A percentile compares a stretch with the other conserved stretches of the same genome.
phyloP scores from a whole-genome alignment of 2,888 invertebrate species.

The Perizoma affinitatum region DNA sequence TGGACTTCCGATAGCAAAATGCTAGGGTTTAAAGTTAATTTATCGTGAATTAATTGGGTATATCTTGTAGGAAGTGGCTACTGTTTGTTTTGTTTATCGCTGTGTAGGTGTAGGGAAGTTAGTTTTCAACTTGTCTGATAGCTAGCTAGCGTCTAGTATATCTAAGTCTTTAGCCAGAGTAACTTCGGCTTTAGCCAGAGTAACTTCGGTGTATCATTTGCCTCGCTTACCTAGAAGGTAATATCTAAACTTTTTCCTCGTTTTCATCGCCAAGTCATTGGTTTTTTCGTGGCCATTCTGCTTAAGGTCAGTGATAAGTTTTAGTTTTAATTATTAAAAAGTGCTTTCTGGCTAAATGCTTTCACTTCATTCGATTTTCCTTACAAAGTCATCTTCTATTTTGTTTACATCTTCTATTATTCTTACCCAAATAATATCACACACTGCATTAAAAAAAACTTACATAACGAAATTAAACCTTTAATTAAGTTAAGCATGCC shows the following conservation, averaged over 20 bases:
- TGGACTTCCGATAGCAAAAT: conserved; percentile 66
- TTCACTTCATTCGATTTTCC: too few relatives aligned
- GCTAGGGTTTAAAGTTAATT: conserved; percentile 62
- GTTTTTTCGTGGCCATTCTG: too few relatives aligned
- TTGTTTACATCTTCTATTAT: too few relatives aligned
- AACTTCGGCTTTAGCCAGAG: background rate
- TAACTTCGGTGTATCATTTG: background rate
- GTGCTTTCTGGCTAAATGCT: too few relatives aligned
- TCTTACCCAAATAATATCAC: too few relatives aligned
- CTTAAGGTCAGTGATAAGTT: too few relatives aligned
- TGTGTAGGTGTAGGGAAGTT: conserved; percentile 28
- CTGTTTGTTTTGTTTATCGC: conserved; percentile 22
- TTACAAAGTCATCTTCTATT: too few relatives aligned
- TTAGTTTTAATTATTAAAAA: too few relatives aligned
- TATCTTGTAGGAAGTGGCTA: conserved; percentile 64
- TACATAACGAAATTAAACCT: background rate
- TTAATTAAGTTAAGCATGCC: background rate
- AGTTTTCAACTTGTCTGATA: conserved; percentile 16
- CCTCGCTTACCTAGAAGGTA: too few relatives aligned
- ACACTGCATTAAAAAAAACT: too few relatives aligned
- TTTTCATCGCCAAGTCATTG: too few relatives aligned
- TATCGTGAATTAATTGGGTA: conserved; percentile 72
- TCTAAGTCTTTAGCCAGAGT: conserved; percentile 1
- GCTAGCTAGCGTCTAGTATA: background rate
- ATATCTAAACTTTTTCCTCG: too few relatives aligned